Evolutionary conservation across 2,113 vertebrate species (phyloP).

Genomic region (Ceratotherium simum): DNA sequence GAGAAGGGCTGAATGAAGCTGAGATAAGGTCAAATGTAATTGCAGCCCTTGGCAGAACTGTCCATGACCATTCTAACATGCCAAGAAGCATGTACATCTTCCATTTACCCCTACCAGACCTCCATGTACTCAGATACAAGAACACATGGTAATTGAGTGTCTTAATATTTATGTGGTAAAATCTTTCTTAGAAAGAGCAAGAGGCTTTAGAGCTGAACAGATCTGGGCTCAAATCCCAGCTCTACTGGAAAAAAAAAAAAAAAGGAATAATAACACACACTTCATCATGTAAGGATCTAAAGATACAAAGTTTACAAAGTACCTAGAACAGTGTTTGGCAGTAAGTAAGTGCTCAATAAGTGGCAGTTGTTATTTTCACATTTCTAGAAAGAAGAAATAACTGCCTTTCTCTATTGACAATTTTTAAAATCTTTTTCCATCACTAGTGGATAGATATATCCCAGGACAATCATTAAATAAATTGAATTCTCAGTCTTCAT

Average conservation of each 20-base stretch:
- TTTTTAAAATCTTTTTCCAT: background rate
- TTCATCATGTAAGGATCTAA: background rate
- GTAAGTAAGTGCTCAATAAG: background rate
- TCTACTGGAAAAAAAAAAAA: background rate
- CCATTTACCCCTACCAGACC: background rate
- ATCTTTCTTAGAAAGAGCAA: background rate
- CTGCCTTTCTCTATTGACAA: background rate
- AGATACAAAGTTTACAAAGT: background rate
- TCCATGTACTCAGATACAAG: background rate
- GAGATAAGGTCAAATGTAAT: background rate
- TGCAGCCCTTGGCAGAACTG: background rate
- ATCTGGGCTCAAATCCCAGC: background rate
- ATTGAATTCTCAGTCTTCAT: conserved; percentile 19
- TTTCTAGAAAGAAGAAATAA: background rate
- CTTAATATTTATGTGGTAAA: background rate
- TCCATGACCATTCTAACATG: background rate
- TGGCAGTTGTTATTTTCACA: background rate
- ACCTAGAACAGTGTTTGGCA: background rate
- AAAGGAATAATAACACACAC: background rate
- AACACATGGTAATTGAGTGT: background rate
- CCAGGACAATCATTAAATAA: background rate
- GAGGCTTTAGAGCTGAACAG: background rate
- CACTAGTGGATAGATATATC: background rate
- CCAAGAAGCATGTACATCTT: background rate
- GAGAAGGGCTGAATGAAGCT: background rate